Evolutionary conservation across 1,140 invertebrate species (phyloP).

Genomic region (Heliconius congener): DNA sequence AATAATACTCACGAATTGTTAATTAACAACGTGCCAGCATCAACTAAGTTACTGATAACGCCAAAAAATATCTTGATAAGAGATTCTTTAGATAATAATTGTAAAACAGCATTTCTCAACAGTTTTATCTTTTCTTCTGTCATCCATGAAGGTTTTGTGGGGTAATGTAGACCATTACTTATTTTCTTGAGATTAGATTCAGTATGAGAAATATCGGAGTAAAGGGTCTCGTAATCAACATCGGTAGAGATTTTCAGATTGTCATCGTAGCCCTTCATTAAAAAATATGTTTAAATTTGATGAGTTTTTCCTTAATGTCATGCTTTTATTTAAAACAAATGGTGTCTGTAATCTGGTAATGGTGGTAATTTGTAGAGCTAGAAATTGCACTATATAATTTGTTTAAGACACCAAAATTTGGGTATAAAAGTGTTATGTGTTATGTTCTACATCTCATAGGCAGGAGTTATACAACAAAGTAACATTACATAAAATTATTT

Average conservation of each 20-base stretch:
- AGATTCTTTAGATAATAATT: constrained; percentile 59
- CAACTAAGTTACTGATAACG: constrained; percentile 62
- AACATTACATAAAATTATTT: neutral
- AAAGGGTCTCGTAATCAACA: constrained; percentile 52
- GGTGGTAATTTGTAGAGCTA: too few relatives aligned
- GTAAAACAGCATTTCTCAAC: constrained; percentile 45
- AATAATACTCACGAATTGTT: constrained; percentile 46
- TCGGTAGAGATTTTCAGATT: constrained; percentile 57
- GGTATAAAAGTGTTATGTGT: too few relatives aligned
- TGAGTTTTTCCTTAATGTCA: too few relatives aligned
- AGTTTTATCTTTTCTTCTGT: constrained; percentile 55
- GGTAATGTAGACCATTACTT: constrained; percentile 49
- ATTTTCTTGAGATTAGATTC: constrained; percentile 53
- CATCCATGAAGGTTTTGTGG: constrained; percentile 61
- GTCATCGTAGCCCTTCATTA: constrained; percentile 60
- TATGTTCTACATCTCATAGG: too few relatives aligned
- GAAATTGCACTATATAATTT: too few relatives aligned
- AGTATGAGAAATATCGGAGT: constrained; percentile 49
- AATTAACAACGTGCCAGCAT: constrained; percentile 67
- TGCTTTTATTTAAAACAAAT: too few relatives aligned
- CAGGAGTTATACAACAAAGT: neutral
- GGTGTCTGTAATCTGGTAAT: too few relatives aligned
- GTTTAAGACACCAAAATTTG: too few relatives aligned
- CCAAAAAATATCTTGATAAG: constrained; percentile 69
- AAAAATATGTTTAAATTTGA: neutral